A percentile compares a stretch with the other conserved stretches of the same genome.
Evolutionary conservation across 1,140 invertebrate genomes (phyloP).

Genomic region (Eumeta japonica): DNA sequence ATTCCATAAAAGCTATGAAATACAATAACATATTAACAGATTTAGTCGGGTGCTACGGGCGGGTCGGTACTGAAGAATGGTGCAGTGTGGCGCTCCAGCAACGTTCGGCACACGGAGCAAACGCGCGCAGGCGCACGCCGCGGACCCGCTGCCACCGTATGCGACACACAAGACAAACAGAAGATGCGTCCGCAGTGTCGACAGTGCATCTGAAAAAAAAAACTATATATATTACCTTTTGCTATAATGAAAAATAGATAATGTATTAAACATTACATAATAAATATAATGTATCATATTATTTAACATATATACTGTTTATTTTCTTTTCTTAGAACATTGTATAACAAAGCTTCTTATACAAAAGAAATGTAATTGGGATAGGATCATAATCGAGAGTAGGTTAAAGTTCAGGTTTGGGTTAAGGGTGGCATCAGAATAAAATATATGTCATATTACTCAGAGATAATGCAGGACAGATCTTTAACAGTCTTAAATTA

Average conservation of each 20-base stretch:
- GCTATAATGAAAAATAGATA: neutral
- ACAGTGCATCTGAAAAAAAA: conserved; percentile 76
- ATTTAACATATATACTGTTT: no score
- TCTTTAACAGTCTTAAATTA: no score
- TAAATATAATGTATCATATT: neutral
- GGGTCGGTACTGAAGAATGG: conserved; percentile 93
- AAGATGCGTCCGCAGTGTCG: conserved; percentile 95
- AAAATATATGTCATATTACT: no score
- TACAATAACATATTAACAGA: no score
- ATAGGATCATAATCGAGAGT: no score
- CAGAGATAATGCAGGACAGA: no score
- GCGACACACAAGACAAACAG: conserved; percentile 81
- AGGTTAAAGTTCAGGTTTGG: no score
- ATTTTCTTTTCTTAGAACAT: no score
- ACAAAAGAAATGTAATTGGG: no score
- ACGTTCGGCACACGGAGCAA: conserved; percentile 95
- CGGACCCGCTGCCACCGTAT: conserved; percentile 83
- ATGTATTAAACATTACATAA: neutral
- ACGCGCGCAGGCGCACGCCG: conserved; percentile 82
- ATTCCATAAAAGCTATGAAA: no score
- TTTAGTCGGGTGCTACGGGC: conserved; percentile 66
- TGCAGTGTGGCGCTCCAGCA: conserved; percentile 88
- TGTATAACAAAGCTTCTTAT: no score
- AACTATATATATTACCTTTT: neutral
- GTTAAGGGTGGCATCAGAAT: no score